Base-by-base conservation (phyloP, 1,140 invertebrate species). In the Caenorhabditis briggsae region DNA sequence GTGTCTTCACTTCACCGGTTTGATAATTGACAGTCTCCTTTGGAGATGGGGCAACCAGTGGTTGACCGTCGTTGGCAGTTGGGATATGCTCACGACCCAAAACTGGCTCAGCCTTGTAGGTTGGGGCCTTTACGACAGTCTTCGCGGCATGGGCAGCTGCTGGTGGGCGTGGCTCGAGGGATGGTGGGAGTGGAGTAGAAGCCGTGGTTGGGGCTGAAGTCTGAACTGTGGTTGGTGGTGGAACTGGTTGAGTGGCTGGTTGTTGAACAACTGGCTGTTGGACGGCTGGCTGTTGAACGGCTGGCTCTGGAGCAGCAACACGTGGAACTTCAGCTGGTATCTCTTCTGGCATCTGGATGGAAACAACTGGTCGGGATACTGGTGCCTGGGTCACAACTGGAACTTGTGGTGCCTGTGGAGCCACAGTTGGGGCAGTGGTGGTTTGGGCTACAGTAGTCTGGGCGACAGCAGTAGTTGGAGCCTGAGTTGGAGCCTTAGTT, bases 21-120 rank as follows among this genome's bases (percentile, higher is more conserved):
- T 83, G 82, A 25, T 87, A 87, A 55, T 84, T 85, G 58, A 87
- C 65, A 5, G 48, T 58, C 23, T 84, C 86, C 25, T 53, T 53
- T 23, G 86, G 86, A 64, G 64, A 78, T 14, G 86, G 41, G 16
- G 50, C 86, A 56, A 87, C 86, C 20, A 87, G 8, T 18, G 83
- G 82, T 59, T 78, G 74, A 16, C 55, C 55, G 33, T 83, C 58
- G 82, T 61, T 59, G 16, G 82, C 58, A 46, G 55, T 61, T 61
- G 55, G 58, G 41, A 64, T 46, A 5, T 83, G 82, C 20, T 83
- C 82, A 78, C 55, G 56, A 20, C 56, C 46, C 8, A 59, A 2
- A n/a, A 61, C 59, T 41, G 56, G 50, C 14, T 78, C 56, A 5
- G 85, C 56, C 33, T 82, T 55, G 74, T 86, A 86, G 1, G 59